Percentiles rank a stretch among this genome's conserved stretches.
These are phyloP conservation scores for Eutolmus rufibarbis DNA, from an alignment of 2,888 invertebrate species.

Conservation along the genomic window DNA sequence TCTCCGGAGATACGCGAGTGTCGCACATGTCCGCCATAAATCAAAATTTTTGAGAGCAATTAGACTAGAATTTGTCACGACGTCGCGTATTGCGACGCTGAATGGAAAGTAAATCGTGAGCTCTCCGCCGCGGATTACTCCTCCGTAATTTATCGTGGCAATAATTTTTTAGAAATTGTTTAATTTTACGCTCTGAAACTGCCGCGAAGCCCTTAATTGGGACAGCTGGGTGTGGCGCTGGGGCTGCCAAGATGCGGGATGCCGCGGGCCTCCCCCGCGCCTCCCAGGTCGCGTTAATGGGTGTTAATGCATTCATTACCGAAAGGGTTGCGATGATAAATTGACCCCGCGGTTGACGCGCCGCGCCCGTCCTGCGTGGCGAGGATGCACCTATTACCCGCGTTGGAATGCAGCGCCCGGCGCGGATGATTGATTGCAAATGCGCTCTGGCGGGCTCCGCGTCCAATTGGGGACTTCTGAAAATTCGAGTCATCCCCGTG, in stretches of 20 bases:
- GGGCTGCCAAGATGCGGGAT: not conserved
- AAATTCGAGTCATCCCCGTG: constrained; percentile 20
- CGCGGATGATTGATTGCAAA: constrained; percentile 33
- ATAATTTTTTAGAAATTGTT: constrained; percentile 37
- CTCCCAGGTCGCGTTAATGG: constrained; percentile 7
- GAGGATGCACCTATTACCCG: constrained; percentile 7
- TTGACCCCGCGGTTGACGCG: constrained; percentile 16
- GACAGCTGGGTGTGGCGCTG: not conserved
- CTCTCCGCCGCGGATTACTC: not conserved
- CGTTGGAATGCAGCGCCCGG: not conserved
- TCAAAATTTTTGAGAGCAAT: constrained; percentile 42
- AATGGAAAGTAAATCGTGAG: not conserved
- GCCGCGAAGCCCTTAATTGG: constrained; percentile 4
- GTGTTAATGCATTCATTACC: constrained; percentile 32
- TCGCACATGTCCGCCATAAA: constrained; percentile 38
- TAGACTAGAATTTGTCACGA: constrained; percentile 39
- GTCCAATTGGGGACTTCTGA: not conserved
- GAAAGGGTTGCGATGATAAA: constrained; percentile 19
- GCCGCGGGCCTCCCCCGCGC: not conserved
- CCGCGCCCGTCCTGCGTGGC: not conserved
- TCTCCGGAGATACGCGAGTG: not conserved
- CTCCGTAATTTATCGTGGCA: constrained; percentile 17
- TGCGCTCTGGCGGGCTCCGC: not conserved
- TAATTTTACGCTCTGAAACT: constrained; percentile 21
- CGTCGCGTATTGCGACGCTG: not conserved